Percentiles rank a stretch among this genome's conserved stretches.
These are phyloP conservation scores for Acrocephalus arundinaceus DNA, from an alignment of 2,113 vertebrate genomes.

Conservation along the genomic window DNA sequence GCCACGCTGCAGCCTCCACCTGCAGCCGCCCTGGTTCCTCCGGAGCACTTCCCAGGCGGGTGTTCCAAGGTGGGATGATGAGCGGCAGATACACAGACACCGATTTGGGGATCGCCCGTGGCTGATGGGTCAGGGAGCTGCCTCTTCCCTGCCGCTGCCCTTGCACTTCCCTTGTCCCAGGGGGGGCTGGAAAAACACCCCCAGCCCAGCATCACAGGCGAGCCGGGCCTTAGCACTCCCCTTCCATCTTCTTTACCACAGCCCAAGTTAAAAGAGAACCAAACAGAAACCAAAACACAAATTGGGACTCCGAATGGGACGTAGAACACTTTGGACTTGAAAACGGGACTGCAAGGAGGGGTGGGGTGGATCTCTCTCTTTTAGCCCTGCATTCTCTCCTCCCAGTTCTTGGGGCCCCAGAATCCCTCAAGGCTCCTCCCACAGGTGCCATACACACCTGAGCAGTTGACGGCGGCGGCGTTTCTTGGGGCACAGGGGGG, in stretches of 20 bases:
- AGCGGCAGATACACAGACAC: background rate
- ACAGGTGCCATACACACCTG: background rate
- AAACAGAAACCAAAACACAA: constrained; percentile 40
- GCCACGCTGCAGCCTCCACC: background rate
- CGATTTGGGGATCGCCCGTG: background rate
- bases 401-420: background rate
- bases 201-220: background rate
- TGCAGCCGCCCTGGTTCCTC: background rate
- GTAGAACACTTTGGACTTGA: constrained; percentile 31
- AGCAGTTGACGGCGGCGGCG: background rate
- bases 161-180: background rate
- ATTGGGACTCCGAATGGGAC: constrained; percentile 6
- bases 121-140: background rate
- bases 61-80: background rate
- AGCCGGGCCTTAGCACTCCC: background rate
- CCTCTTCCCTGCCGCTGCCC: background rate
- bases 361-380: too few species aligned
- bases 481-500: background rate
- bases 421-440: background rate
- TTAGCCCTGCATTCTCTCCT: rapidly evolving
- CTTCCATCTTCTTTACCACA: background rate
- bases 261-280: constrained; percentile 1
- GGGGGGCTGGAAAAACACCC: background rate
- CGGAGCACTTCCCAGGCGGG: background rate
- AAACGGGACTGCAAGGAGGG: constrained; percentile 11